Base-by-base conservation (phyloP, 2,113 vertebrate species). In the Merops nubicus region DNA sequence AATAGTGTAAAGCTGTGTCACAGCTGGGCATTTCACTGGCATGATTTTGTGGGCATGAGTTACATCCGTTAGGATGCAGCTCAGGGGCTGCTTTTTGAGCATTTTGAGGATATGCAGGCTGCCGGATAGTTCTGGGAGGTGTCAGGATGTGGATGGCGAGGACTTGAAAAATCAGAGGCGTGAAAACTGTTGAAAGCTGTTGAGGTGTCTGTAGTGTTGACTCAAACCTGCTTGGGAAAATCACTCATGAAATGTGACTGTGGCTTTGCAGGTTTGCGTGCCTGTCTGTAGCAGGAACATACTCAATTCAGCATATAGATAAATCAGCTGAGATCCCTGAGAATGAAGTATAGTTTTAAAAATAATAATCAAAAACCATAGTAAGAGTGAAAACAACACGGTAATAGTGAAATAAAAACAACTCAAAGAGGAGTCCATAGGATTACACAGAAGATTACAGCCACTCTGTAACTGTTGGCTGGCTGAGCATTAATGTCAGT, bases 111-210 rank as follows among this genome's bases (percentile, higher is more conserved):
- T 36, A 34, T 15, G 2, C n/a, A 42, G 75, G 25, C 63, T 91
- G 48, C 57, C 45, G 36, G 29, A 40, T 40, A 40, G 21, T 86
- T 80, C 85, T 79, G 17, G 45, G 50, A 80, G 48, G 12, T 85
- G 57, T 57, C 0, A 7, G 82, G 47, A 56, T 74, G 38, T 50
- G 11, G 42, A 29, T 81, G 59, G 42, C 0, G 1, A 77, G 22
- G 59, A 45, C 64, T 78, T 74, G 68, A 67, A 69, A 92, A 93
- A 42, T 84, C 86, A 78, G 18, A 47, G 51, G n/a, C 84, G 33
- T 87, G 76, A 91, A 80, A 91, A 70, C 34, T 77, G 26, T 42
- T 92, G 47, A 34, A 93, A 91, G 56, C 47, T 67, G 43, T 63
- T 33, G 16, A 50, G 63, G 16, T 63, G 25, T 70, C 56, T 92